phyloP scores from a whole-genome alignment of 1,140 invertebrate species.

The Gryon sp. region DNA sequence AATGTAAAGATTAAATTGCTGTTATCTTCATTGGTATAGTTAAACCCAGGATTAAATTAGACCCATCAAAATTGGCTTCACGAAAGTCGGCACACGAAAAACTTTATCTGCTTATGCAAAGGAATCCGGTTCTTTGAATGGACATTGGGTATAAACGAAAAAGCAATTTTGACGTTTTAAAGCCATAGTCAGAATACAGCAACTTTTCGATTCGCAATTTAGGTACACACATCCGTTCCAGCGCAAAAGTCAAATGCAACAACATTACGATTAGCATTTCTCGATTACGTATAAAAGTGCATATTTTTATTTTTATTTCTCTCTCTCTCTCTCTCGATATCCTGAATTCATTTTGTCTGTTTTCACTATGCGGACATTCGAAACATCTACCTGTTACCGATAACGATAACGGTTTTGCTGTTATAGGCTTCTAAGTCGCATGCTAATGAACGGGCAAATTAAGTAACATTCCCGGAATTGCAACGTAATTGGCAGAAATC shows the following conservation, averaged over 20 bases:
- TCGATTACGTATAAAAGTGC: too few species aligned
- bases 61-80: constrained; percentile 17
- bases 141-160: constrained; percentile 2
- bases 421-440: constrained; percentile 17
- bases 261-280: too few species aligned
- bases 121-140: constrained; percentile 36
- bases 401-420: constrained; percentile 32
- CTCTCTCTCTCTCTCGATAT: too few species aligned
- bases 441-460: constrained; percentile 40
- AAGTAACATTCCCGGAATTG: constrained; percentile 33
- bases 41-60: constrained; percentile 35
- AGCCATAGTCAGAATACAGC: too few species aligned
- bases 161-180: constrained; percentile 29
- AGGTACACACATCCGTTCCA: too few species aligned
- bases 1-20: too few species aligned
- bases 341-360: too few species aligned
- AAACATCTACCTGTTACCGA: constrained; percentile 18
- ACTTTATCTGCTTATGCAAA: constrained; percentile 24
- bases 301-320: too few species aligned
- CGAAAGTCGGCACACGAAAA: constrained; percentile 36
- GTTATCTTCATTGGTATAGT: constrained; percentile 49
- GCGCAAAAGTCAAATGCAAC: too few species aligned
- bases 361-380: too few species aligned
- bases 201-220: too few species aligned
- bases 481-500: constrained; percentile 46